phyloP scores from a whole-genome alignment of 2,797 vertebrate genomes.

The Chlorospingus semifuscus region DNA sequence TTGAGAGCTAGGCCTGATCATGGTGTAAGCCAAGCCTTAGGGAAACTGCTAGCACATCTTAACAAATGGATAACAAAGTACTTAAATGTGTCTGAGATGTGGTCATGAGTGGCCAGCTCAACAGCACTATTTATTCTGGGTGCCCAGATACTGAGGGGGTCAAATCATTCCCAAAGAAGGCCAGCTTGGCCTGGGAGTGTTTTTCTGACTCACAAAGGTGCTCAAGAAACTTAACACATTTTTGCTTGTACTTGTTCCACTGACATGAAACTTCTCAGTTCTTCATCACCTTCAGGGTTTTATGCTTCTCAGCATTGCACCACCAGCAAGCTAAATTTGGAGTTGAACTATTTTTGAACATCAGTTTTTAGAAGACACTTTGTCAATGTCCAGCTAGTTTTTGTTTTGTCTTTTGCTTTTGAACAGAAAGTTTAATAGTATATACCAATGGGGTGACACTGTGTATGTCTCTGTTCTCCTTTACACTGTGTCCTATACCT shows the following conservation, averaged over 20 bases:
- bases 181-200: not conserved
- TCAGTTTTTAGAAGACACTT: not conserved
- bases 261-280: not conserved
- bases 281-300: not conserved
- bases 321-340: not conserved
- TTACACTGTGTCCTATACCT: not conserved
- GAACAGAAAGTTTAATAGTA: not conserved
- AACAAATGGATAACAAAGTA: not conserved
- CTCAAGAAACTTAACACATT: accelerated
- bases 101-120: not conserved
- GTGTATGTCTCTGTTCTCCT: not conserved
- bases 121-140: not conserved
- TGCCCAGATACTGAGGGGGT: not conserved
- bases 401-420: not conserved
- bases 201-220: not conserved
- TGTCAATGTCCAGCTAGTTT: not conserved
- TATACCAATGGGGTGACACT: not conserved
- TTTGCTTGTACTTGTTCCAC: not conserved
- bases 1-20: not conserved
- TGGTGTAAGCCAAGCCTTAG: not conserved
- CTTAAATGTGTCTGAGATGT: not conserved
- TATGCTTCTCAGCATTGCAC: not conserved
- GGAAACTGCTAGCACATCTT: not conserved
- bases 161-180: not conserved
- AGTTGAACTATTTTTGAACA: not conserved